Percentiles rank a stretch among this genome's conserved stretches.
Evolutionary conservation across 2,113 vertebrate genomes (phyloP).

Genomic region (Uropsilus gracilis): DNA sequence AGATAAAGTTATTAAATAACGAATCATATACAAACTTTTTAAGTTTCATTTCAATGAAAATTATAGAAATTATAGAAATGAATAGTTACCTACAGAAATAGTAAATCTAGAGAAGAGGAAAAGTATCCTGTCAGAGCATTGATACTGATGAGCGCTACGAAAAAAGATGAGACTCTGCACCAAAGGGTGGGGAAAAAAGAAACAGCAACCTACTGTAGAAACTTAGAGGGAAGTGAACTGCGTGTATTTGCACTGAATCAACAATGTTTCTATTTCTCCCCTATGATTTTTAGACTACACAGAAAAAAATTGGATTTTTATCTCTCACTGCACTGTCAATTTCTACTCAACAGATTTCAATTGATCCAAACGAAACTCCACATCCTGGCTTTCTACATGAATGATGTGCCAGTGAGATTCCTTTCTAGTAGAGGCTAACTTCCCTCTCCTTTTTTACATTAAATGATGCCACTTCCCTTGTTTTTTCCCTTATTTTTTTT

Average conservation of each 20-base stretch:
- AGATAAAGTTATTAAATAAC: neutral
- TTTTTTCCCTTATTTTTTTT: neutral
- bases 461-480: neutral
- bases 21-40: neutral
- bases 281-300: neutral
- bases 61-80: neutral
- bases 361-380: neutral
- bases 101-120: neutral
- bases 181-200: neutral
- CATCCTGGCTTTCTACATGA: neutral
- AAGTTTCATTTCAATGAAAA: neutral
- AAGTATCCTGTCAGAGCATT: neutral
- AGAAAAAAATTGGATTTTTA: neutral
- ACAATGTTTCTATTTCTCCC: neutral
- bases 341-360: neutral
- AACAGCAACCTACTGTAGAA: neutral
- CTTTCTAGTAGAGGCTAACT: neutral
- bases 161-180: neutral
- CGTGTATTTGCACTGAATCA: neutral
- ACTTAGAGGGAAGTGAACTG: neutral
- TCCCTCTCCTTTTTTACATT: neutral
- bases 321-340: neutral
- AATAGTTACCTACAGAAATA: neutral
- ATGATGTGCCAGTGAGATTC: too few species aligned
- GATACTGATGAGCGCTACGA: neutral